Percentiles rank a stretch among this genome's conserved stretches.
Evolutionary conservation across 2,113 vertebrate species (phyloP).

Genomic region (Telmatochromis bifrenatus): DNA sequence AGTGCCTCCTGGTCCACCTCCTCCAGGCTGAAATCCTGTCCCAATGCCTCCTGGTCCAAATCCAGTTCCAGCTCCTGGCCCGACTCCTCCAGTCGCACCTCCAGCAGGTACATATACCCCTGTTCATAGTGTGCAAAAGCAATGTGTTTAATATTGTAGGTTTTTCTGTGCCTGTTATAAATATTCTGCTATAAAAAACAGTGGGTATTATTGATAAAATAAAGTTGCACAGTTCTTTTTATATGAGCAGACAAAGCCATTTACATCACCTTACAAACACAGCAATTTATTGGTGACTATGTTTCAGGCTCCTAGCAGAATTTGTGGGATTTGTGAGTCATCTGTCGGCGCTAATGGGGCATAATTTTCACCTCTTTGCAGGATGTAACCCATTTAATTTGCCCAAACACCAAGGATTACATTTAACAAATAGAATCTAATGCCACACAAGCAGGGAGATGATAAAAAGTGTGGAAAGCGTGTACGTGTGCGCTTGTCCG

Average conservation of each 20-base stretch:
- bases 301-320: not conserved
- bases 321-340: slow-evolving; percentile 21
- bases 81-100: slow-evolving; percentile 24
- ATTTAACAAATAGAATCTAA: not conserved
- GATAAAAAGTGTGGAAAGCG: not conserved
- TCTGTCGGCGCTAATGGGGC: not conserved
- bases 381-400: not conserved
- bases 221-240: not conserved
- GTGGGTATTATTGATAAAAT: not conserved
- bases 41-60: slow-evolving; percentile 33
- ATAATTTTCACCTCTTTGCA: not conserved
- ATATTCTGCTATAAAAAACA: not conserved
- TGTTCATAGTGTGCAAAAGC: not conserved
- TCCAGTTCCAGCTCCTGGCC: slow-evolving; percentile 31
- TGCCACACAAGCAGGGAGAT: not conserved
- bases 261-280: not conserved
- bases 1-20: slow-evolving; percentile 30
- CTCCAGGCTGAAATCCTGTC: slow-evolving; percentile 41
- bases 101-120: slow-evolving; percentile 68
- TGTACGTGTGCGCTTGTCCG: not conserved
- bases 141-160: not conserved
- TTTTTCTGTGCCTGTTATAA: not conserved
- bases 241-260: not conserved
- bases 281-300: not conserved
- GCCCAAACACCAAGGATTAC: not conserved